Evolutionary conservation across 2,888 invertebrate species (phyloP).

Genomic region (Tenthredo livida): DNA sequence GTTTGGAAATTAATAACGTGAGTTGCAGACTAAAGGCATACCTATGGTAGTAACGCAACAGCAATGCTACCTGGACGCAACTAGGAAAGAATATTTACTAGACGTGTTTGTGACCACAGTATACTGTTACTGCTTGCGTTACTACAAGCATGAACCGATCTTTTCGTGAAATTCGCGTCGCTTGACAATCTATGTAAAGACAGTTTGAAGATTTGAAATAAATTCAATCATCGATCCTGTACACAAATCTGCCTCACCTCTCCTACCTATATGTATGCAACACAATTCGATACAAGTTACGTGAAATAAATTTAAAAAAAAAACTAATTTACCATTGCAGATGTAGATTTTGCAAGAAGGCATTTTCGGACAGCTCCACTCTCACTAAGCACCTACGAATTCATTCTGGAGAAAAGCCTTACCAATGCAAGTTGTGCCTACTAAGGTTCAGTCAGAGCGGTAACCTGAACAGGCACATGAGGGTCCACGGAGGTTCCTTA

Average conservation of each 20-base stretch:
- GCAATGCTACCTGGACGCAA: neutral
- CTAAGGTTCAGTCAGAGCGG: constrained; percentile 99
- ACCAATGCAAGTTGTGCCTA: constrained; percentile 97
- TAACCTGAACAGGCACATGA: constrained; percentile 99
- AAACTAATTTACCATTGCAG: constrained; percentile 75
- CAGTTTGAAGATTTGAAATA: neutral
- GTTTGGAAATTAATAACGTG: neutral
- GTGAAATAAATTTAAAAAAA: neutral
- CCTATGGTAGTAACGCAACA: neutral
- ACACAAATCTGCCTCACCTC: neutral
- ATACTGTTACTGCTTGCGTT: neutral
- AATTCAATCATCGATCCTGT: neutral
- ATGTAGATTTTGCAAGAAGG: constrained; percentile 98
- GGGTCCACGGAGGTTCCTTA: constrained; percentile 89
- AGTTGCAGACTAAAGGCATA: neutral
- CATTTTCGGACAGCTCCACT: constrained; percentile 99
- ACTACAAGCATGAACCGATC: neutral
- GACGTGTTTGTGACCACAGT: neutral
- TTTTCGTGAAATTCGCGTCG: neutral
- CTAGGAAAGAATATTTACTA: neutral
- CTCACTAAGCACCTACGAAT: constrained; percentile 98
- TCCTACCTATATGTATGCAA: neutral
- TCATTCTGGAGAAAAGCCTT: constrained; percentile 95
- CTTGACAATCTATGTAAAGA: too few species aligned
- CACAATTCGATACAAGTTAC: neutral